Conservation (phyloP, 2,888 invertebrate genomes). For the Muschampia plurimacula region DNA sequence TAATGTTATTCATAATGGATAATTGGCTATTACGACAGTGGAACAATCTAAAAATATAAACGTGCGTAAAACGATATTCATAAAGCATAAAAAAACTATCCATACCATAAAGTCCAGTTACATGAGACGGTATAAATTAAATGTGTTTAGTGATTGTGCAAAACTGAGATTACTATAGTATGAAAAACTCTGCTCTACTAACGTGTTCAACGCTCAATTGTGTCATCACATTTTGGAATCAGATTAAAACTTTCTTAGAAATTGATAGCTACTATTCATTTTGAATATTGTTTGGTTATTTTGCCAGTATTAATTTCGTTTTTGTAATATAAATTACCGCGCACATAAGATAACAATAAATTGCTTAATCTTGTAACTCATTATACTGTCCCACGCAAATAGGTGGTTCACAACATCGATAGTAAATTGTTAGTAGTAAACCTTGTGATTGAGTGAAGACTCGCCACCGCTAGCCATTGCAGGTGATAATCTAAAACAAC, state of each 20-base stretch:
- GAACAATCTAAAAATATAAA: not conserved
- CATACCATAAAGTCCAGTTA: not conserved
- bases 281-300: not conserved
- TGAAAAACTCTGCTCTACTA: not conserved
- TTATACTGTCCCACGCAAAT: constrained; percentile 19
- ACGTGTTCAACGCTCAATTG: not conserved
- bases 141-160: not conserved
- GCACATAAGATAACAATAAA: not conserved
- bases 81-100: constrained; percentile 6
- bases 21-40: not conserved
- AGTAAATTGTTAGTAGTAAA: constrained; percentile 19
- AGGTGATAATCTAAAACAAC: not conserved
- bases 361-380: not conserved
- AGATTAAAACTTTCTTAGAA: not conserved
- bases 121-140: constrained; percentile 2
- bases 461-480: constrained; percentile 19
- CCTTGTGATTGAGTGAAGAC: constrained; percentile 10
- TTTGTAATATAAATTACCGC: no score
- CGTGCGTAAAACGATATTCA: not conserved
- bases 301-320: not conserved
- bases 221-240: not conserved
- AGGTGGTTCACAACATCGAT: constrained; percentile 13
- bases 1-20: not conserved
- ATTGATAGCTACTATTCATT: not conserved
- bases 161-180: not conserved